phyloP scores from a whole-genome alignment of 2,113 vertebrate genomes.

The Lepus europaeus region DNA sequence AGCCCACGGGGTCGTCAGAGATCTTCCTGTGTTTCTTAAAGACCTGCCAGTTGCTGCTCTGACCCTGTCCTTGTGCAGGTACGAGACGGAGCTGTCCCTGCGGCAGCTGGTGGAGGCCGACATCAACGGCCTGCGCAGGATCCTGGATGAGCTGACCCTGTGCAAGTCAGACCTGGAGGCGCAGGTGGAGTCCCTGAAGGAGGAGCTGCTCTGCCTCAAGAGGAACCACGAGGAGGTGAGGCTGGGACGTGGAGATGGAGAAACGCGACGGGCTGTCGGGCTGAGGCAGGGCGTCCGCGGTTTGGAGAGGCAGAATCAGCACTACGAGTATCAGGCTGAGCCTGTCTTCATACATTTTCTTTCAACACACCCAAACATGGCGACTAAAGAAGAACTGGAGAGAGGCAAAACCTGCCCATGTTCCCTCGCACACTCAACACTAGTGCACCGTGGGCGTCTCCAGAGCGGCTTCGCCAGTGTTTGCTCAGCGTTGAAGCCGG shows the following conservation, averaged over 20 bases:
- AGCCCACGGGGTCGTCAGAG: no score
- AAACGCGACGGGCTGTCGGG: neutral
- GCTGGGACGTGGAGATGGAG: neutral
- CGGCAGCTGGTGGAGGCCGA: slow-evolving; percentile 85
- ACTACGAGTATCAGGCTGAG: neutral
- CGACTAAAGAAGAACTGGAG: neutral
- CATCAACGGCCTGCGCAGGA: slow-evolving; percentile 80
- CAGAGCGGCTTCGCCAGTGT: no score
- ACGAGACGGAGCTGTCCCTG: slow-evolving; percentile 83
- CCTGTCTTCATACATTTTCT: neutral
- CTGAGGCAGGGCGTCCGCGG: neutral
- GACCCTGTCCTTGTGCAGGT: slow-evolving; percentile 72
- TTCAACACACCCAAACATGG: neutral
- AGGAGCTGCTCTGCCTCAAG: slow-evolving; percentile 82
- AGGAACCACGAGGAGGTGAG: slow-evolving; percentile 86
- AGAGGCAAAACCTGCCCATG: neutral
- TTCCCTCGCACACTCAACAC: neutral
- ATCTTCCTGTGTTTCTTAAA: neutral
- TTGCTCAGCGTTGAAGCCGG: neutral
- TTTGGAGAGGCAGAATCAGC: neutral
- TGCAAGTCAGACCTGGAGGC: slow-evolving; percentile 76
- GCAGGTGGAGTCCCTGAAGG: slow-evolving; percentile 81
- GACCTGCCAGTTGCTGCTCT: neutral
- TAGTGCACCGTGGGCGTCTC: neutral
- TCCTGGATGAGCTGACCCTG: slow-evolving; percentile 84